phyloP scores from a whole-genome alignment of 2,113 vertebrate genomes.

The Leptocoma aspasia region DNA sequence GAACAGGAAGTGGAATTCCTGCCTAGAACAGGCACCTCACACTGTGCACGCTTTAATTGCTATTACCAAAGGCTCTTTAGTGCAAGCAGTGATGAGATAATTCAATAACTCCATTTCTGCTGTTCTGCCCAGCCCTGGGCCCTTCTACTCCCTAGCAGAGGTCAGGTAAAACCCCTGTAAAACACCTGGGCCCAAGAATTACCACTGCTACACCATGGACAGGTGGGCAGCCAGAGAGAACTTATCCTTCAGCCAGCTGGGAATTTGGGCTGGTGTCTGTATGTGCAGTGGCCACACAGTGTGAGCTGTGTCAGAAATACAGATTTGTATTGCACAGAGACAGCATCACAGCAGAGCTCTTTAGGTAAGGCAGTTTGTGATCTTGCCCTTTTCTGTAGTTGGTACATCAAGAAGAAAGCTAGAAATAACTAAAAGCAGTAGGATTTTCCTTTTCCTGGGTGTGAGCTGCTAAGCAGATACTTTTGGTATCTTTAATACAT shows the following conservation, averaged over 20 bases:
- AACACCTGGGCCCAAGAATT: neutral
- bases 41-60: neutral
- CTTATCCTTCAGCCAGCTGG: rapidly evolving
- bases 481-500: neutral
- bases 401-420: neutral
- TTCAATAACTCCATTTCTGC: neutral
- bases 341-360: neutral
- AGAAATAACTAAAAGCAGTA: neutral
- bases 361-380: neutral
- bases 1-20: neutral
- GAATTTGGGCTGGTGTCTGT: neutral
- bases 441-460: neutral
- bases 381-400: neutral
- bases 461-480: neutral
- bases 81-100: neutral
- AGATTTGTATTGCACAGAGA: rapidly evolving
- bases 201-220: neutral
- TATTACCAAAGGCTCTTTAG: neutral
- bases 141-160: neutral
- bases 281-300: rapidly evolving
- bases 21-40: neutral
- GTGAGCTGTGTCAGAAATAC: rapidly evolving
- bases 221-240: neutral
- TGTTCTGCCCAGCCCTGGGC: neutral
- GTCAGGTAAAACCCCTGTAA: neutral